These are phyloP conservation scores for Meloidogyne hapla DNA, from an alignment of 1,140 invertebrate genomes.

Conservation along the genomic window DNA sequence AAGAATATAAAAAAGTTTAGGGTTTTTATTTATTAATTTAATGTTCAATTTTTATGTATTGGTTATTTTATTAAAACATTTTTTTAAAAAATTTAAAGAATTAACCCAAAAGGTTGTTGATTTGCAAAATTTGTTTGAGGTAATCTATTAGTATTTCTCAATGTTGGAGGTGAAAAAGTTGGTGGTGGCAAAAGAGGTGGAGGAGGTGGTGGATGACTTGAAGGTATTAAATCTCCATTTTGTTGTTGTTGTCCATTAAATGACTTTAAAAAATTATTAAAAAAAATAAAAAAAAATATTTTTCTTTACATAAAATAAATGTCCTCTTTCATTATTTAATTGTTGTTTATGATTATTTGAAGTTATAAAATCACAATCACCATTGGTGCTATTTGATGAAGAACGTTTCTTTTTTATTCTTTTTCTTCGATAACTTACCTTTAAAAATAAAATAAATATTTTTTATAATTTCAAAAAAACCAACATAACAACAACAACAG, in stretches of 20 bases:
- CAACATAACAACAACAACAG: conserved; percentile 34
- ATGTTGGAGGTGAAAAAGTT: conserved; percentile 18
- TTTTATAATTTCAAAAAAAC: background rate
- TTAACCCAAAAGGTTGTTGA: background rate
- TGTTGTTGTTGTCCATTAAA: conserved; percentile 19
- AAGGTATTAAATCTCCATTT: background rate
- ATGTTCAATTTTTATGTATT: too few species aligned
- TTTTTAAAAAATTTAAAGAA: background rate
- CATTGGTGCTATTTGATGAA: background rate
- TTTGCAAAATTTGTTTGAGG: background rate
- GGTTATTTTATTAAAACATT: too few species aligned
- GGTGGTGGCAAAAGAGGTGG: conserved; percentile 9
- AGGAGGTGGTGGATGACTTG: background rate
- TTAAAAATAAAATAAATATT: conserved; percentile 1
- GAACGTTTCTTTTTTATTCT: conserved; percentile 15
- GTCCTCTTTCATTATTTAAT: background rate
- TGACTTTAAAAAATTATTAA: background rate
- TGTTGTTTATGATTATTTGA: background rate
- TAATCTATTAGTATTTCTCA: background rate
- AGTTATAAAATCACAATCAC: background rate
- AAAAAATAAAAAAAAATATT: background rate
- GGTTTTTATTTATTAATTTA: too few species aligned
- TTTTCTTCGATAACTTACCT: conserved; percentile 13
- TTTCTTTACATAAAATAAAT: conserved; percentile 14
- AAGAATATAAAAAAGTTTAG: too few species aligned